These are phyloP conservation scores for Deilephila elpenor DNA, from an alignment of 2,888 invertebrate species.

Conservation along the genomic window DNA sequence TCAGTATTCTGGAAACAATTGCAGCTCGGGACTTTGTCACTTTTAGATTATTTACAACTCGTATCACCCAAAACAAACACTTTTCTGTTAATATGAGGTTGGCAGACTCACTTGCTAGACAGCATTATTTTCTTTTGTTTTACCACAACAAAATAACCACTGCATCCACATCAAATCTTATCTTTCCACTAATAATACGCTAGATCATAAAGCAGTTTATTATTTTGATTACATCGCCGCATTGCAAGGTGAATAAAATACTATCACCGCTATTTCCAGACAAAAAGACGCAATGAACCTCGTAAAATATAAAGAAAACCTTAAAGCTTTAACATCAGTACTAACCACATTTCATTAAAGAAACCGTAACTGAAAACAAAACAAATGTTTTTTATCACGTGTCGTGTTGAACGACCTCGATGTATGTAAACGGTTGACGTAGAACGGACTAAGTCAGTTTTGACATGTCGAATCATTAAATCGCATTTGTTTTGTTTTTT, in stretches of 20 bases:
- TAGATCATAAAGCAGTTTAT: not conserved
- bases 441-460: slow-evolving; percentile 32
- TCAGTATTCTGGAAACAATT: no score
- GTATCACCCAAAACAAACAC: no score
- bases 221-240: slow-evolving; percentile 2
- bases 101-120: not conserved
- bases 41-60: no score
- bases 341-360: slow-evolving; percentile 18
- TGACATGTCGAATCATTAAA: slow-evolving; percentile 46
- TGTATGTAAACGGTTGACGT: slow-evolving; percentile 30
- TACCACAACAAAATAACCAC: not conserved
- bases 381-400: slow-evolving; percentile 13
- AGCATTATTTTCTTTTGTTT: not conserved
- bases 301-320: not conserved
- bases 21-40: no score
- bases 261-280: not conserved
- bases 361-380: not conserved
- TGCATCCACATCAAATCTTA: not conserved
- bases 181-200: not conserved
- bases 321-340: not conserved
- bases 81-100: not conserved
- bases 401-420: slow-evolving; percentile 7
- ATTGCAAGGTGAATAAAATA: not conserved
- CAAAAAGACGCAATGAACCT: not conserved
- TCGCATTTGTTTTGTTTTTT: slow-evolving; percentile 47